phyloP scores from a whole-genome alignment of 2,888 invertebrate species.

The Eristalis tenax region DNA sequence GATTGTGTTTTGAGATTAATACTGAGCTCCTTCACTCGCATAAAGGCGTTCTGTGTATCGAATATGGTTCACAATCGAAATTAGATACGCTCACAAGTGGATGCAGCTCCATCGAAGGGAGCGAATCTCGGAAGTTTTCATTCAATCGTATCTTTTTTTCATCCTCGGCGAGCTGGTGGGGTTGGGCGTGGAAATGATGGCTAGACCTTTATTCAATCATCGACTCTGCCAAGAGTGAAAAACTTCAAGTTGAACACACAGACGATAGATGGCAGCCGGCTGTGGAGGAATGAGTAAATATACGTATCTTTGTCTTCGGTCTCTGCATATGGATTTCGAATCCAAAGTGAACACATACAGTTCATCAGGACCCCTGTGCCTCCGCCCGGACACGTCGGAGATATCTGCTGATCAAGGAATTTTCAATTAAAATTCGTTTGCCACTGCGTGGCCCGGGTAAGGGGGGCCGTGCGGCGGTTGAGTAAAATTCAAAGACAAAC shows the following conservation, averaged over 20 bases:
- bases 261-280: neutral
- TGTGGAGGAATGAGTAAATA: neutral
- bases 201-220: neutral
- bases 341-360: neutral
- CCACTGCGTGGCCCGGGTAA: neutral
- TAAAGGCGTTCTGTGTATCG: neutral
- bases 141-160: neutral
- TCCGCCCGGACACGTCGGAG: neutral
- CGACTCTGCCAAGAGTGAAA: neutral
- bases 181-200: neutral
- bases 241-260: neutral
- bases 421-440: constrained; percentile 25
- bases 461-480: neutral
- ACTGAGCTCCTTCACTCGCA: neutral
- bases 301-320: neutral
- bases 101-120: neutral
- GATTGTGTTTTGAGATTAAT: constrained; percentile 20
- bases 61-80: constrained; percentile 6
- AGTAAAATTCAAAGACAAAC: neutral
- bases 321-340: constrained; percentile 1
- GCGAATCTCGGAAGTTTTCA: neutral
- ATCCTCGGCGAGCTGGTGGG: neutral
- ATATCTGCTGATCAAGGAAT: constrained; percentile 20
- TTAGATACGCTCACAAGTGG: neutral
- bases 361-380: neutral